Evolutionary conservation across 37 sponge, comb jelly and placozoan genomes (phyloP).

Genomic region (Mnemiopsis leidyi): DNA sequence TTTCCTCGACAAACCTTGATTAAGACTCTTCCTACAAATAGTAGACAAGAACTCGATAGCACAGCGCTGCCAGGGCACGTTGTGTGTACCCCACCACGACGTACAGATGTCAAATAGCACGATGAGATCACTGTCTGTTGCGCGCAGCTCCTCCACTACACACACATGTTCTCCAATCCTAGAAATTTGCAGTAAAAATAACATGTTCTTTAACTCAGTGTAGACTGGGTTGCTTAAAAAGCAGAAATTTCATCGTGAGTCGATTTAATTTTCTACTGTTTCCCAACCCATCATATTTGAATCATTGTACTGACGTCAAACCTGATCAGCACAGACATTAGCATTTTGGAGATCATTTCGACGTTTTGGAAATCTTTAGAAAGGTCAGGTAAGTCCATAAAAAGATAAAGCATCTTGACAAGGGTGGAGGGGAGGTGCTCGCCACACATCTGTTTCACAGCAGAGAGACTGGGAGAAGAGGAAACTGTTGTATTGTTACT

Average conservation of each 20-base stretch:
- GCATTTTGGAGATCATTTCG: background rate
- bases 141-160: background rate
- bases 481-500: no score
- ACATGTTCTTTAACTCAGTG: no score
- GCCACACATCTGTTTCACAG: background rate
- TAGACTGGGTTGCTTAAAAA: no score
- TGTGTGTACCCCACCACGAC: background rate
- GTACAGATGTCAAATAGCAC: slow-evolving; percentile 42
- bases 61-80: background rate
- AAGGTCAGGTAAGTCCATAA: slow-evolving; percentile 14
- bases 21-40: slow-evolving; percentile 8
- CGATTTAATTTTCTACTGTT: no score
- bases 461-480: background rate
- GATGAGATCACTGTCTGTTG: background rate
- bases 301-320: no score
- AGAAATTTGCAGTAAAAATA: no score
- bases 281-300: no score
- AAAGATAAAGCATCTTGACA: slow-evolving; percentile 14
- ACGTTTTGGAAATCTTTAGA: background rate
- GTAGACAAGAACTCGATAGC: background rate
- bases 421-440: slow-evolving; percentile 47
- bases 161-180: slow-evolving; percentile 49
- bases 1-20: background rate
- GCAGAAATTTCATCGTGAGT: no score
- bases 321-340: slow-evolving; percentile 47